Conservation (phyloP, 2,797 vertebrate species). For the Pygocentrus nattereri region DNA sequence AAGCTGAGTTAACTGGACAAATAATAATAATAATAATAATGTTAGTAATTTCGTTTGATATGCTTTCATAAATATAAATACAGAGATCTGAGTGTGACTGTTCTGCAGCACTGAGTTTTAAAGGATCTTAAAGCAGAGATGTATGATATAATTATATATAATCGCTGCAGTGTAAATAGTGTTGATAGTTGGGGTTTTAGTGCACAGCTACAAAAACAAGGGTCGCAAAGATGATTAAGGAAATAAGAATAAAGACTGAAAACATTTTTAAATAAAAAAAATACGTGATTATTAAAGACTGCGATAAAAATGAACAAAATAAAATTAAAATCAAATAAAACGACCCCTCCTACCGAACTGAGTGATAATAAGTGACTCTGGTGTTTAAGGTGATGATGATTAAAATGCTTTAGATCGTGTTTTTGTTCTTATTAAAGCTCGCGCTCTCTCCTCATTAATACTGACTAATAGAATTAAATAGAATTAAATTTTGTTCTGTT, state of each 20-base stretch:
- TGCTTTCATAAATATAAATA: slow-evolving; percentile 47
- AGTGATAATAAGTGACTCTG: no score
- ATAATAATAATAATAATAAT: slow-evolving; percentile 69
- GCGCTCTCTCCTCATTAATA: background rate
- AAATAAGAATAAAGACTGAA: background rate
- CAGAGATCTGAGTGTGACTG: background rate
- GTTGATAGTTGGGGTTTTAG: slow-evolving; percentile 51
- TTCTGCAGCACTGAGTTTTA: background rate
- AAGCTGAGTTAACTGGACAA: slow-evolving; percentile 6
- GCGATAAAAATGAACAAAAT: slow-evolving; percentile 56
- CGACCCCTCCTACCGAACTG: no score
- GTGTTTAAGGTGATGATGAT: background rate
- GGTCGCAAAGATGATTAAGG: background rate
- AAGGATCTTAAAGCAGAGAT: slow-evolving; percentile 45
- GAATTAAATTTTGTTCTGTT: background rate
- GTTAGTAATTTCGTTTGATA: slow-evolving; percentile 55
- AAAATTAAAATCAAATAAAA: slow-evolving; percentile 62
- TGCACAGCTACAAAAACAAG: slow-evolving; percentile 38
- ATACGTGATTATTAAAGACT: slow-evolving; percentile 72
- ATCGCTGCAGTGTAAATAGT: slow-evolving; percentile 50
- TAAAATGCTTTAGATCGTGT: background rate
- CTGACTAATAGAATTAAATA: background rate
- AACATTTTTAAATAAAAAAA: slow-evolving; percentile 59
- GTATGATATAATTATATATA: slow-evolving; percentile 50
- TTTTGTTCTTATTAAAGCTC: background rate